Conservation (phyloP, 2,888 invertebrate species). For the Argyra leucocephala region DNA sequence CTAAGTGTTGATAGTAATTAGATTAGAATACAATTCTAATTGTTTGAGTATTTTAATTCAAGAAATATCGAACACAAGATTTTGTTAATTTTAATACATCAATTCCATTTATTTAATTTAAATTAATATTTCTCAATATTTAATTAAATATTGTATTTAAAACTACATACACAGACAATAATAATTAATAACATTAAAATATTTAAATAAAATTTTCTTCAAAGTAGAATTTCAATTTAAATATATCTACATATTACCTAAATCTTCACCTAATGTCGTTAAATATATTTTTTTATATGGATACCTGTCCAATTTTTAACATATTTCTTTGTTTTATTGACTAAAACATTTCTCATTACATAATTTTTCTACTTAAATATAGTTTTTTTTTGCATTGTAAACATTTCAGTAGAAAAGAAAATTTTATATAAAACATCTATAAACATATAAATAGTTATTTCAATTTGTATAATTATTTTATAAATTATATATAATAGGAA, state of each 20-base stretch:
- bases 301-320: not conserved
- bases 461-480: no score
- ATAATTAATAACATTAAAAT: not conserved
- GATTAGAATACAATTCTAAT: no score
- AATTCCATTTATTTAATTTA: not conserved
- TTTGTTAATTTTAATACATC: not conserved
- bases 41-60: no score
- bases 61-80: not conserved
- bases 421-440: not conserved
- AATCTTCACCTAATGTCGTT: not conserved
- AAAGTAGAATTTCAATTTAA: not conserved
- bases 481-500: no score
- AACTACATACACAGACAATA: not conserved
- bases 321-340: not conserved
- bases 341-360: not conserved
- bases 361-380: conserved; percentile 5
- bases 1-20: no score
- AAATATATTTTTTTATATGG: no score
- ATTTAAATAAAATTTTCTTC: not conserved
- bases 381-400: not conserved
- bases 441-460: no score
- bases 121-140: not conserved
- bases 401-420: not conserved
- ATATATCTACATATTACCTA: not conserved
- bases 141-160: not conserved